A percentile compares a stretch with the other conserved stretches of the same genome.
Conservation (phyloP, 2,797 vertebrate species). For the Siniperca obscura region DNA sequence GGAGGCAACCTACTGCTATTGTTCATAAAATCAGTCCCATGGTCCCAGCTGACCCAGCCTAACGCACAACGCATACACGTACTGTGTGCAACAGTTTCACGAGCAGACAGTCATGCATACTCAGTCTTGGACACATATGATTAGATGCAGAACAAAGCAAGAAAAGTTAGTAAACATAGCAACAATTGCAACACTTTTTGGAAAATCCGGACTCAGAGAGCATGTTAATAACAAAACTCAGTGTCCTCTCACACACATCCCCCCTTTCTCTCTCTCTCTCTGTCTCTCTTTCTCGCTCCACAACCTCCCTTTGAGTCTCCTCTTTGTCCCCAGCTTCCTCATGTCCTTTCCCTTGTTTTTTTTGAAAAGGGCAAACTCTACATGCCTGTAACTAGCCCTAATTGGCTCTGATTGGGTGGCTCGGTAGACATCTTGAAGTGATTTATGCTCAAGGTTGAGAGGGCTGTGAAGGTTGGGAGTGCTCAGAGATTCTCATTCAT, state of each 20-base stretch:
- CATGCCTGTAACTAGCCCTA: slow-evolving; percentile 65
- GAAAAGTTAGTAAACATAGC: not conserved
- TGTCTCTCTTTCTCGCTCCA: not conserved
- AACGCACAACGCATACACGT: slow-evolving; percentile 21
- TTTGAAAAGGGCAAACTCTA: slow-evolving; percentile 58
- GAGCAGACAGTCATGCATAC: slow-evolving; percentile 12
- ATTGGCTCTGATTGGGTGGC: slow-evolving; percentile 76
- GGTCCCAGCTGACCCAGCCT: slow-evolving; percentile 62
- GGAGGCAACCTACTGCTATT: slow-evolving; percentile 75
- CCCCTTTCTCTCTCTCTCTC: not conserved
- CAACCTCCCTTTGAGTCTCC: slow-evolving; percentile 7
- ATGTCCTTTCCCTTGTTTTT: slow-evolving; percentile 23
- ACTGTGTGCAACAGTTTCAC: slow-evolving; percentile 6
- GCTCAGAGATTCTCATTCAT: slow-evolving; percentile 42
- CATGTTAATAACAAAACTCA: slow-evolving; percentile 5
- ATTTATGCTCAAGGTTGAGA: slow-evolving; percentile 76
- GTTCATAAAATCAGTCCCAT: slow-evolving; percentile 75
- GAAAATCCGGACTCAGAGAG: slow-evolving; percentile 25
- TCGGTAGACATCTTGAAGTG: slow-evolving; percentile 79
- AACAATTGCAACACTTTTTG: slow-evolving; percentile 12
- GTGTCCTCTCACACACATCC: not conserved
- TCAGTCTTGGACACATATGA: slow-evolving; percentile 1
- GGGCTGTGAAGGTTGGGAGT: slow-evolving; percentile 53
- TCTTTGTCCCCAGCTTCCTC: slow-evolving; percentile 26
- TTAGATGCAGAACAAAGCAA: not conserved